A percentile compares a stretch with the other conserved stretches of the same genome.
Conservation (phyloP, 1,140 invertebrate genomes). For the Lordiphosa stackelbergi region DNA sequence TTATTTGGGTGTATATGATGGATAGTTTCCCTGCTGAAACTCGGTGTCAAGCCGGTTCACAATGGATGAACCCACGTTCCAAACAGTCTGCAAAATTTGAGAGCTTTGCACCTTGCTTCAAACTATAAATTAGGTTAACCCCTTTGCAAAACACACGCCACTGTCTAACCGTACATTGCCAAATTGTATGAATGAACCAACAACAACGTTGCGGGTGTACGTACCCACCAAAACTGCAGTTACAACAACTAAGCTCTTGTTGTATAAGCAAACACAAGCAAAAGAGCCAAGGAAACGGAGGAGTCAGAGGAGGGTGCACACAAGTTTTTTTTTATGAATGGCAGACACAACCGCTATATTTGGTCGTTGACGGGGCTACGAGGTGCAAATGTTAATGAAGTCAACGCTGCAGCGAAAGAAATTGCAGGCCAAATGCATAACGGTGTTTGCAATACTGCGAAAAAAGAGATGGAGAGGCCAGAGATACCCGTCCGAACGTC, state of each 20-base stretch:
- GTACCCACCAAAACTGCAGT: slow-evolving; percentile 9
- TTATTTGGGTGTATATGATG: too few relatives aligned
- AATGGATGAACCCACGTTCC: too few relatives aligned
- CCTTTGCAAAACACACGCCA: background rate
- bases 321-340: slow-evolving; percentile 63
- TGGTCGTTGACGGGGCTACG: slow-evolving; percentile 52
- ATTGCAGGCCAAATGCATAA: slow-evolving; percentile 66
- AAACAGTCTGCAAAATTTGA: too few relatives aligned
- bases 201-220: slow-evolving; percentile 37
- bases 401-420: slow-evolving; percentile 47
- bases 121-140: background rate
- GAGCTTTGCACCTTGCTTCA: too few relatives aligned
- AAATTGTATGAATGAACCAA: slow-evolving; percentile 49
- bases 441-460: slow-evolving; percentile 46
- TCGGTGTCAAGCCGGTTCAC: too few relatives aligned
- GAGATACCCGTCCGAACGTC: slow-evolving; percentile 5
- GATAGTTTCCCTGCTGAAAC: too few relatives aligned
- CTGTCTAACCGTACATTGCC: slow-evolving; percentile 22
- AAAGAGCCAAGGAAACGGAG: background rate
- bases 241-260: slow-evolving; percentile 26
- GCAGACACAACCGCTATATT: slow-evolving; percentile 59
- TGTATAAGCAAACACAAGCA: slow-evolving; percentile 38
- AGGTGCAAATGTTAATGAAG: slow-evolving; percentile 71
- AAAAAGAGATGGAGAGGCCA: slow-evolving; percentile 3
- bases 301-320: slow-evolving; percentile 13